Conservation (phyloP, 2,888 invertebrate species). For the Carpatolechia fugitivella region DNA sequence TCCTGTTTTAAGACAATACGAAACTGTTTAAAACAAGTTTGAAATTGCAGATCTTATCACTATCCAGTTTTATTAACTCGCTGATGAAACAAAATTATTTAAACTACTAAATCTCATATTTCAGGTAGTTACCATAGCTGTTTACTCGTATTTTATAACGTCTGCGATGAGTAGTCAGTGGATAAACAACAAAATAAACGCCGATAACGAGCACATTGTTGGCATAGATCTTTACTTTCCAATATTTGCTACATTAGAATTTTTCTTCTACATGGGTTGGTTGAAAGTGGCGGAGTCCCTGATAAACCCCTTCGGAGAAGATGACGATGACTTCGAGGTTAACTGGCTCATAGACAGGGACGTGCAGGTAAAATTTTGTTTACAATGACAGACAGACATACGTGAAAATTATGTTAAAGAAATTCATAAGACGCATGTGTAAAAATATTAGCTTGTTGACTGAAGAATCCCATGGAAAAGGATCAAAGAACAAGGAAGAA, state of each 20-base stretch:
- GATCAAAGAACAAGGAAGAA: too few species aligned
- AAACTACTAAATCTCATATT: slow-evolving; percentile 31
- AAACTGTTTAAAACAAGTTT: too few species aligned
- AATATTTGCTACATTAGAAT: slow-evolving; percentile 92
- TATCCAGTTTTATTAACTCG: too few species aligned
- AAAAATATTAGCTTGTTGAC: too few species aligned
- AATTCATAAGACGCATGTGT: too few species aligned
- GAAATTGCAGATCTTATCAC: too few species aligned
- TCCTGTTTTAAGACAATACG: neutral
- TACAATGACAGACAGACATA: too few species aligned
- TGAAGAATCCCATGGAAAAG: too few species aligned
- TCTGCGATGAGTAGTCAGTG: slow-evolving; percentile 94
- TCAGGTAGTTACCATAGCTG: slow-evolving; percentile 92
- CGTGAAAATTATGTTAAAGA: too few species aligned
- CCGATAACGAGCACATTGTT: slow-evolving; percentile 59
- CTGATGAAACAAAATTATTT: too few species aligned
- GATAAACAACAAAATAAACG: slow-evolving; percentile 80
- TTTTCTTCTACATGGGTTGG: slow-evolving; percentile 95
- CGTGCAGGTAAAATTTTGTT: slow-evolving; percentile 81
- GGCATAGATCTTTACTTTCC: slow-evolving; percentile 93
- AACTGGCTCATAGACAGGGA: slow-evolving; percentile 97
- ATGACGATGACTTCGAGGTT: slow-evolving; percentile 94
- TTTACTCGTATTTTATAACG: slow-evolving; percentile 94
- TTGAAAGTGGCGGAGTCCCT: slow-evolving; percentile 94
- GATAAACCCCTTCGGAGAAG: slow-evolving; percentile 95